Evolutionary conservation across 2,797 vertebrate genomes (phyloP).

Genomic region (Rousettus madagascariensis): DNA sequence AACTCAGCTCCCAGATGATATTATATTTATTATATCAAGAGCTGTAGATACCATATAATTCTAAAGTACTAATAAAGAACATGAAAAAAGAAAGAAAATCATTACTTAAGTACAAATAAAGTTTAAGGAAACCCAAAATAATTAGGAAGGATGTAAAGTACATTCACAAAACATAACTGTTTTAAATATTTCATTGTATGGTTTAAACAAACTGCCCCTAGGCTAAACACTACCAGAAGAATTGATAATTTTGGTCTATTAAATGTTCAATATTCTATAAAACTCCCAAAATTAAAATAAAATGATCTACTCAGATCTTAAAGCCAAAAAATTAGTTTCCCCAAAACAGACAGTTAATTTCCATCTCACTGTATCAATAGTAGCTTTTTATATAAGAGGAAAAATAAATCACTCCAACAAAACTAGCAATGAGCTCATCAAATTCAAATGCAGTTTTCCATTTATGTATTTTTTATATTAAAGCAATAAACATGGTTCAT

Average conservation of each 20-base stretch:
- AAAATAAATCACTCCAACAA: constrained; percentile 87
- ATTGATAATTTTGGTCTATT: constrained; percentile 82
- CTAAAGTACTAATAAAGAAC: not conserved
- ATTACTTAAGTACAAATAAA: not conserved
- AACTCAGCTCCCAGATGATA: not conserved
- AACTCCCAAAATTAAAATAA: constrained; percentile 85
- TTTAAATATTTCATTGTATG: constrained; percentile 45
- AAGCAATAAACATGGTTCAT: constrained; percentile 89
- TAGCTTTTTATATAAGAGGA: constrained; percentile 80
- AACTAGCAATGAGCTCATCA: constrained; percentile 87
- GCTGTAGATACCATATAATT: not conserved
- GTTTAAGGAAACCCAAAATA: constrained; percentile 4
- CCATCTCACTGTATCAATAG: constrained; percentile 85
- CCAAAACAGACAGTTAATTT: constrained; percentile 86
- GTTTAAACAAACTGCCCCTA: constrained; percentile 58
- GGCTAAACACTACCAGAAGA: constrained; percentile 70
- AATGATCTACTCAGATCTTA: constrained; percentile 82
- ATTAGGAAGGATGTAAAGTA: not conserved
- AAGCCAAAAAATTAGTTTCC: constrained; percentile 84
- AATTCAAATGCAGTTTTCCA: constrained; percentile 88
- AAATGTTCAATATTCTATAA: constrained; percentile 84
- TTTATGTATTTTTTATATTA: constrained; percentile 91
- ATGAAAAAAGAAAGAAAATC: not conserved
- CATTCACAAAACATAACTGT: constrained; percentile 37
- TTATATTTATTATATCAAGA: constrained; percentile 47